These are phyloP conservation scores for Limnodromus scolopaceus DNA, from an alignment of 2,797 vertebrate species.

Conservation along the genomic window DNA sequence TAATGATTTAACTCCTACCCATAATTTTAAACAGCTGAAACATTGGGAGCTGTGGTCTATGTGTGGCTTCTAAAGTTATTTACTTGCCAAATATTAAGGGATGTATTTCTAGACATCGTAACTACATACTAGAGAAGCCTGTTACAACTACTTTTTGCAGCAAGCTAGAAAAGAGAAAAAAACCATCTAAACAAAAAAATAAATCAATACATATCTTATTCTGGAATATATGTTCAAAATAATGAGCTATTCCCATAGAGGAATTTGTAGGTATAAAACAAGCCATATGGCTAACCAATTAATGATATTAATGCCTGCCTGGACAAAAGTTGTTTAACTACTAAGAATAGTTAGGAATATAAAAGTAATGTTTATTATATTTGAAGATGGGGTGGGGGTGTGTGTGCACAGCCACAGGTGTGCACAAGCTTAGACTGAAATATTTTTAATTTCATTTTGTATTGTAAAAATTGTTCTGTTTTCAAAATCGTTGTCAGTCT, in stretches of 20 bases:
- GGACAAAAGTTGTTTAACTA: background rate
- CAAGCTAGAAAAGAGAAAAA: background rate
- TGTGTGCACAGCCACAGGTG: background rate
- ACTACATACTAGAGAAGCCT: background rate
- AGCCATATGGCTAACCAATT: background rate
- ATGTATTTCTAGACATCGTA: background rate
- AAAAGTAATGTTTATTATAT: background rate
- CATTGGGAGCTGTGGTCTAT: background rate
- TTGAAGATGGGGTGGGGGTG: background rate
- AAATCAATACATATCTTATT: background rate
- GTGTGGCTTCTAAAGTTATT: background rate
- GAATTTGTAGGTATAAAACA: background rate
- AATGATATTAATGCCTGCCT: background rate
- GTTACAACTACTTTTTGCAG: background rate
- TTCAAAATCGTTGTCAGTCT: background rate
- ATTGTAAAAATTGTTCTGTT: background rate
- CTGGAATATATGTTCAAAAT: background rate
- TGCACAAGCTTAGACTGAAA: background rate
- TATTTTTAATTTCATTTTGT: background rate
- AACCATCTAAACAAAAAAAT: background rate
- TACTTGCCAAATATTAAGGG: background rate
- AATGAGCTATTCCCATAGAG: background rate
- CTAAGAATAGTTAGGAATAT: background rate
- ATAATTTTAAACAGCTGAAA: background rate
- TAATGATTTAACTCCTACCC: background rate